Base-by-base conservation (phyloP, 2,113 vertebrate species). In the Saimiri boliviensis region DNA sequence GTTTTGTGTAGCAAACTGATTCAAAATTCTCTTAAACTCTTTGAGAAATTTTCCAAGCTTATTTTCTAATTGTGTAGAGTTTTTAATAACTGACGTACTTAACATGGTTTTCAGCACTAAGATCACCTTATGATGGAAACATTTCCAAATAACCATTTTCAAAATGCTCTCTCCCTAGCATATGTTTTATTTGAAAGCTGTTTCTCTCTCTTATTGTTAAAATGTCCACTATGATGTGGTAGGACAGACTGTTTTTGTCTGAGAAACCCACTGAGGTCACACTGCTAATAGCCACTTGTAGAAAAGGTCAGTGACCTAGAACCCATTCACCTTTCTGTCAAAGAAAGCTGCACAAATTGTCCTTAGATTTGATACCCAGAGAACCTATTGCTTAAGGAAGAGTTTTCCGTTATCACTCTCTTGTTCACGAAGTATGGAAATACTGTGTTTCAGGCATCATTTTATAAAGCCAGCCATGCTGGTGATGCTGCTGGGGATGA, bases 1-100 rank as follows among this genome's bases (percentile, higher is more conserved):
- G 30, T 35, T 80, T 71, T 77, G 54, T 79, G 83, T 96, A 92
- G 88, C 80, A 81, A 93, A 80, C n/a, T 11, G 21, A 54, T 92
- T 86, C 30, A 83, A 95, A 79, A 79, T 93, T 68, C 37, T 74
- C 20, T 63, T 91, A 79, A 88, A 37, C 9, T 54, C 27, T 30
- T 90, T 79, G 45, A 27, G 83, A 91, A 91, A 10, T 1, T 84
- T 52, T 52, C 52, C 45, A 79, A 63, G 60, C 27, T 63, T 63
- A 13, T 63, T 63, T 63, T 63, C 90, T 66, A 73, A 68, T 27
- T 49, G 16, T 66, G 56, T 40, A 74, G 16, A 52, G 21, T 77
- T 88, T 97, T 84, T 35, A 73, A 42, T 47, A 56, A 89, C 32
- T 94, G 80, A 56, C 32, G 21, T 63, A 84, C 63, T 89, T 42